Evolutionary conservation across 2,797 vertebrate genomes (phyloP).

Genomic region (Periparus ater): DNA sequence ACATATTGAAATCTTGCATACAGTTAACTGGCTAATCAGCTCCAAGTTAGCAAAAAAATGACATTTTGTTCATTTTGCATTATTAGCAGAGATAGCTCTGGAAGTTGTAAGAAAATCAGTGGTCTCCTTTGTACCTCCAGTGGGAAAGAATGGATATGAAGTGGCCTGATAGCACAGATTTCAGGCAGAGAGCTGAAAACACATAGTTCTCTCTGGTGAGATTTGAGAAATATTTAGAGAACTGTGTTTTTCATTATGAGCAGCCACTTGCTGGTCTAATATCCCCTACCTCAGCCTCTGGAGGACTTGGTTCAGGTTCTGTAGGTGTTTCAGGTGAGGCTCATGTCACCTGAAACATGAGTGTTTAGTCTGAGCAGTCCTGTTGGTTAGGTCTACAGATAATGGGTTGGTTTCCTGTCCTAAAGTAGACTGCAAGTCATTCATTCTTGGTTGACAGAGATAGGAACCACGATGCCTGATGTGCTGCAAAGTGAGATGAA

Average conservation of each 20-base stretch:
- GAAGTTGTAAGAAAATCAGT: not conserved
- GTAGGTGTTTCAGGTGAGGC: not conserved
- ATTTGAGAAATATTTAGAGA: not conserved
- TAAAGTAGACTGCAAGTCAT: not conserved
- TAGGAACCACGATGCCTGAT: not conserved
- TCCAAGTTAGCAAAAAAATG: not conserved
- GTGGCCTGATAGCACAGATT: not conserved
- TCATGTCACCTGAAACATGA: not conserved
- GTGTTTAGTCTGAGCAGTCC: not conserved
- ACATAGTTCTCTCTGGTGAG: not conserved
- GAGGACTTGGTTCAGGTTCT: not conserved
- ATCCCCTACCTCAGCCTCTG: not conserved
- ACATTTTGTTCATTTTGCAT: not conserved
- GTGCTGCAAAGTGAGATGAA: not conserved
- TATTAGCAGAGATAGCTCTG: not conserved
- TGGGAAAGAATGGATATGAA: not conserved
- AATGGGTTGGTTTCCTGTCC: not conserved
- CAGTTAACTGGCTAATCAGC: not conserved
- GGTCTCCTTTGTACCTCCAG: not conserved
- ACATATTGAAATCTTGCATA: not conserved
- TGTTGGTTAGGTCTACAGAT: not conserved
- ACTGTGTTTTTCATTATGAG: not conserved
- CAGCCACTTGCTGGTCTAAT: not conserved
- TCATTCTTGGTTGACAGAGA: not conserved
- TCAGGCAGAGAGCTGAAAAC: not conserved